A percentile compares a stretch with the other conserved stretches of the same genome.
Conservation (phyloP, 2,888 invertebrate genomes). For the Microchrysa polita region DNA sequence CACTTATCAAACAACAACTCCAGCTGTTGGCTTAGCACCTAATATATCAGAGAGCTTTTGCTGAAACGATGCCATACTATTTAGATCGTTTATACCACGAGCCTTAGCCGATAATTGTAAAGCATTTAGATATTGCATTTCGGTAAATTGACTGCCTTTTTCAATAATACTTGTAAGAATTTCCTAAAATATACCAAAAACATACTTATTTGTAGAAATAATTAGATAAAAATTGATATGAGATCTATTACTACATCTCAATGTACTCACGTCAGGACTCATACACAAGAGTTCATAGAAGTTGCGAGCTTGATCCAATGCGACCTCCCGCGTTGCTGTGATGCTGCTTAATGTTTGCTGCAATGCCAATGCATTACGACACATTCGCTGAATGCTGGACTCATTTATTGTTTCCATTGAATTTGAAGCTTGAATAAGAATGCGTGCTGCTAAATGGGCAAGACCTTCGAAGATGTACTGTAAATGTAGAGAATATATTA, state of each 20-base stretch:
- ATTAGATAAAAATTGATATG: not conserved
- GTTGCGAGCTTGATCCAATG: constrained; percentile 87
- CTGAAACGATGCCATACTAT: constrained; percentile 74
- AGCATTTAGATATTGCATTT: constrained; percentile 87
- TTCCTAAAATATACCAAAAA: constrained; percentile 77
- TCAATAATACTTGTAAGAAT: constrained; percentile 85
- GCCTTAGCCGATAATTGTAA: constrained; percentile 80
- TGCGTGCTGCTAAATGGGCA: constrained; percentile 80
- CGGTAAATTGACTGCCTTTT: constrained; percentile 87
- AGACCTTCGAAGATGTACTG: constrained; percentile 92
- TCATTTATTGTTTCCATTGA: constrained; percentile 83
- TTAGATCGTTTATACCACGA: constrained; percentile 66
- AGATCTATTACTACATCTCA: too few species aligned
- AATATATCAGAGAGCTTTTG: constrained; percentile 86
- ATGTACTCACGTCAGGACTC: constrained; percentile 78
- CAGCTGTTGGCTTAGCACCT: constrained; percentile 74
- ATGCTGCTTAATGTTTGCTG: constrained; percentile 88
- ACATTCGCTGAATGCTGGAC: constrained; percentile 84
- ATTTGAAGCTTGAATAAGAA: constrained; percentile 82
- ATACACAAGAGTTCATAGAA: constrained; percentile 88
- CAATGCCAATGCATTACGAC: constrained; percentile 83
- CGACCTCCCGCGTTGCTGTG: constrained; percentile 81
- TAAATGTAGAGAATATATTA: constrained; percentile 53
- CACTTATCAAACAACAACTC: constrained; percentile 74
- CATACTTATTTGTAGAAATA: not conserved